Conservation (phyloP, 2,113 vertebrate species). For the Pedionomus torquatus region DNA sequence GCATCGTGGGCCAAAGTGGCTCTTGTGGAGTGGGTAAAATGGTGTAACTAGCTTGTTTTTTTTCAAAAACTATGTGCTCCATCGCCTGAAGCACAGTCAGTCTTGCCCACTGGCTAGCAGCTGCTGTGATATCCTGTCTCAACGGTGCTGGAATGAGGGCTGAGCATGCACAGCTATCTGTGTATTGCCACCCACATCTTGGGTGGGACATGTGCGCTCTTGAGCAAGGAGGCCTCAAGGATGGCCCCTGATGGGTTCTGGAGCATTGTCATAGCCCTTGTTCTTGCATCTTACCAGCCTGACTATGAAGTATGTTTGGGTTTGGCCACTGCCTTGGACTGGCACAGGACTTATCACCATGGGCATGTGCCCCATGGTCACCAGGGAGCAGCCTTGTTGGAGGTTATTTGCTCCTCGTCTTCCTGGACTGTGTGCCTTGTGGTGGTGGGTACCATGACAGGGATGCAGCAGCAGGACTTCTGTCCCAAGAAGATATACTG, state of each 20-base stretch:
- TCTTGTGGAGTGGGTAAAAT: neutral
- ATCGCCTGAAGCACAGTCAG: neutral
- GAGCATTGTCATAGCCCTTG: neutral
- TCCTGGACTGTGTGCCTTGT: neutral
- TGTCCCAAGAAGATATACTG: neutral
- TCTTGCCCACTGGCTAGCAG: neutral
- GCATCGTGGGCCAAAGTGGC: rapidly evolving
- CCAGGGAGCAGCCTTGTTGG: neutral
- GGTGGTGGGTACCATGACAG: neutral
- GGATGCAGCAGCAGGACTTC: neutral
- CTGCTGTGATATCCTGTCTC: neutral
- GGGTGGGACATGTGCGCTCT: too few species aligned
- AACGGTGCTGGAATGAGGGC: neutral
- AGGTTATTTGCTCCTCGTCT: neutral
- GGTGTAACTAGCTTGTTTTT: neutral
- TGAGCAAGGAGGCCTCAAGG: neutral
- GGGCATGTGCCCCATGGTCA: neutral
- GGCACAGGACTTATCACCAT: neutral
- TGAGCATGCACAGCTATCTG: neutral
- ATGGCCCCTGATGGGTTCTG: neutral
- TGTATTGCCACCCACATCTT: neutral
- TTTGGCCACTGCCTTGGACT: neutral
- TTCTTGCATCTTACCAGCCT: neutral
- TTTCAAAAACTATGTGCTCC: neutral
- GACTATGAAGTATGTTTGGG: too few species aligned